Base-by-base conservation (phyloP, 2,888 invertebrate genomes). In the Allacma fusca region DNA sequence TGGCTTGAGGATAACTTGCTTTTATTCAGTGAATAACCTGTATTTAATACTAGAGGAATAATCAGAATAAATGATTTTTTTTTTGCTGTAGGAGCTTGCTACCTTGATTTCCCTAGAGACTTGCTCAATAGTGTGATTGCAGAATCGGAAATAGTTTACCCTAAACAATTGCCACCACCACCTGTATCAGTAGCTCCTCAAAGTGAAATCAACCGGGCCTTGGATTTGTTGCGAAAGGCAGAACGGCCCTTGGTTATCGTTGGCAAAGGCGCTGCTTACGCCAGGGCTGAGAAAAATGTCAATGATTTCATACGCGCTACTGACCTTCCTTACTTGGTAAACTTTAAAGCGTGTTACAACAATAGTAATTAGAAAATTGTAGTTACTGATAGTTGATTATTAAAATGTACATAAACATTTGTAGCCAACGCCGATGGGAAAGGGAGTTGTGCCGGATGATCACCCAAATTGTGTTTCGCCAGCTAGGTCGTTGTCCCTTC, bases 61-160 rank as follows among this genome's bases (percentile, higher is more conserved):
- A n/a, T n/a, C n/a, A n/a, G n/a, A n/a, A n/a, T 50, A 59, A 40
- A 70, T 21, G 23, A 75, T 21, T 68, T 12, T 24, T 44, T 68
- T 78, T 79, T 80, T n/a, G n/a, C n/a, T 83, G 24, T 73, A 88
- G 89, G 89, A 43, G 94, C 92, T 1, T 89, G 91, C 12, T 98
- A 98, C 87, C 88, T 98, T 79, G 98, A 98, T 86, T 91, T 98
- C 86, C 95, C 97, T 0, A 97, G 94, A 26, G 96, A 96, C 80
- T 86, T 95, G 59, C 88, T 95, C 57, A 89, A 89, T 85, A 91
- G 89, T 24, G 87, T 86, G 50, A 86, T 88, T 23, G 82, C 86
- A 2, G 86, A 86, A 80, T 83, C 81, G 29, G 82, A 85, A 43
- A 83, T 89, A 12, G 81, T 81, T 1, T 82, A 83, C 16, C 86